phyloP scores from a whole-genome alignment of 1,140 invertebrate species.

The Hetaerina americana region DNA sequence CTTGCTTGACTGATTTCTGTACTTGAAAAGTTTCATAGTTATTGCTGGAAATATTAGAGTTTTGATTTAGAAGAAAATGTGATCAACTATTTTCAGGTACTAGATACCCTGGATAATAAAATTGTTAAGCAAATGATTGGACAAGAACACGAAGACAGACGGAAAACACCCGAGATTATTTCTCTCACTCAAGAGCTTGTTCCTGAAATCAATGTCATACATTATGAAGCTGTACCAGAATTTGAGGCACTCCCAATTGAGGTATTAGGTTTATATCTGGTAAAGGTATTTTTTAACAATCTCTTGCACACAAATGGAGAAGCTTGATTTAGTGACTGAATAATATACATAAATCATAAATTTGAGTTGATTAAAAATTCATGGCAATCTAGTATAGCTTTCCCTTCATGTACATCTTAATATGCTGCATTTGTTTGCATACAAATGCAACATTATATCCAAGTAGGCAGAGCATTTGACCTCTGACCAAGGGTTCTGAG shows the following conservation, averaged over 20 bases:
- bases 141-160: constrained; percentile 28
- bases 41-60: neutral
- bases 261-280: neutral
- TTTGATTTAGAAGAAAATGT: neutral
- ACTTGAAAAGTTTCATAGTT: neutral
- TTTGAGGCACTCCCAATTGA: neutral
- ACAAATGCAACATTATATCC: too few species aligned
- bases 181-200: neutral
- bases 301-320: neutral
- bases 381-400: too few species aligned
- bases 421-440: too few species aligned
- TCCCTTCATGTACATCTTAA: neutral
- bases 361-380: neutral
- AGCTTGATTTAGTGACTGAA: neutral
- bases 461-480: too few species aligned
- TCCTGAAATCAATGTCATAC: neutral
- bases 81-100: constrained; percentile 12
- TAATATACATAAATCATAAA: neutral
- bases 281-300: neutral
- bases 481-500: too few species aligned
- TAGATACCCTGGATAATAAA: constrained; percentile 23
- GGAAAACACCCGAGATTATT: constrained; percentile 26
- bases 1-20: neutral
- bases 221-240: neutral
- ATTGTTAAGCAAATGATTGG: constrained; percentile 24